Evolutionary conservation across 2,797 vertebrate genomes (phyloP), one percentile per base, ranked within the genome.

Genomic region (Bucorvus abyssinicus): DNA sequence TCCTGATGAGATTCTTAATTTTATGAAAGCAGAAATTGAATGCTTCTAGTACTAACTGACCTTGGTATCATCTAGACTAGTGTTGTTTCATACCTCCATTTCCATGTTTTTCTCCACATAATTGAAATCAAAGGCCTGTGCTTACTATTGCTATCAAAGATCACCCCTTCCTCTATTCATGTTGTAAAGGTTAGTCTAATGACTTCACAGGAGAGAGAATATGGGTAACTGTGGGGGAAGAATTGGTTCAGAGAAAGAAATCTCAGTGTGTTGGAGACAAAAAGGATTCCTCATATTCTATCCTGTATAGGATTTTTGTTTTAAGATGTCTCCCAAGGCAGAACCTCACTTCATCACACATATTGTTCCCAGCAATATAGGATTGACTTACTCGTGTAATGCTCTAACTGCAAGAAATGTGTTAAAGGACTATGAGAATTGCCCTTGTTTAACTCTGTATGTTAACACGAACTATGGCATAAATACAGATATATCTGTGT

Each of bases 171-270:
- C 59, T 82, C 47, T 91, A 59, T 88, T 76, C 45, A 29, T 50
- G 10, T 56, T 78, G 44, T 60, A 91, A 87, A 94, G 23, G 53
- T 93, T 92, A 81, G 63, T 49, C 36, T 89, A 77, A 73, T 57
- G 55, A 69, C 45, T 92, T 76, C 38, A 78, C 27, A 61, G n/a
- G 29, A 85, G 55, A 88, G 55, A 90, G 67, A 91, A 75, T 47
- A 75, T 60, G 84, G 87, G 55, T 89, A 75, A 53, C 19, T 83
- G 12, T 84, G 61, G 80, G 75, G 55, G 59, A 95, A 94, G 45
- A 87, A 90, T 12, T 69, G 22, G 30, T 79, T 95, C 69, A 75
- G 60, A 82, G 45, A 49, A 42, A 96, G 60, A 91, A 90, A 89
- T 70, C 61, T 84, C 60, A 53, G 40, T 73, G 69, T 84, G n/a